Evolutionary conservation across 2,888 invertebrate genomes (phyloP).

Genomic region (Eilema griseolum): DNA sequence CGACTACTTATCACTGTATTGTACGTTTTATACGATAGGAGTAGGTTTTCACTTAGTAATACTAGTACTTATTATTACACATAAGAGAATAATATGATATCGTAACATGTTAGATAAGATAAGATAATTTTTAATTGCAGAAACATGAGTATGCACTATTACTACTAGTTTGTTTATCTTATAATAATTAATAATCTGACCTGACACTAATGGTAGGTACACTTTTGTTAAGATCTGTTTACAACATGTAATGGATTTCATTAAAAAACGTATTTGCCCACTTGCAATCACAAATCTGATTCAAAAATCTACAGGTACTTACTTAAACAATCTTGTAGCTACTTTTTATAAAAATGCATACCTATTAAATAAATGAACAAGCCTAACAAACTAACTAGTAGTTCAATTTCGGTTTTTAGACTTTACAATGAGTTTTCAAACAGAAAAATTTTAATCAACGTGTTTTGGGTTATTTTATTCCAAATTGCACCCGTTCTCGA

Average conservation of each 20-base stretch:
- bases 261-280: background rate
- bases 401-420: no score
- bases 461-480: no score
- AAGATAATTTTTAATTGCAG: background rate
- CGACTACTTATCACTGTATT: background rate
- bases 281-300: background rate
- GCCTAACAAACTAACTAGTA: no score
- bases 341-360: no score
- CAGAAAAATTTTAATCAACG: no score
- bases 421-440: no score
- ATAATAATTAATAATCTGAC: background rate
- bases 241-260: no score
- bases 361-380: no score
- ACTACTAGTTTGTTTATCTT: background rate
- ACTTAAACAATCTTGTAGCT: no score
- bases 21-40: background rate
- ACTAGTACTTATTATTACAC: background rate
- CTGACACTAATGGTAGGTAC: no score
- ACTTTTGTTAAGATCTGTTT: no score
- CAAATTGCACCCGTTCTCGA: no score
- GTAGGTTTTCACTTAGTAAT: background rate
- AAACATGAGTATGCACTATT: constrained; percentile 1
- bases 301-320: background rate
- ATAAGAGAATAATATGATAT: background rate
- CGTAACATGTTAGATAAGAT: background rate